These are phyloP conservation scores for Agapornis canus DNA, from an alignment of 2,797 vertebrate species.

Conservation along the genomic window DNA sequence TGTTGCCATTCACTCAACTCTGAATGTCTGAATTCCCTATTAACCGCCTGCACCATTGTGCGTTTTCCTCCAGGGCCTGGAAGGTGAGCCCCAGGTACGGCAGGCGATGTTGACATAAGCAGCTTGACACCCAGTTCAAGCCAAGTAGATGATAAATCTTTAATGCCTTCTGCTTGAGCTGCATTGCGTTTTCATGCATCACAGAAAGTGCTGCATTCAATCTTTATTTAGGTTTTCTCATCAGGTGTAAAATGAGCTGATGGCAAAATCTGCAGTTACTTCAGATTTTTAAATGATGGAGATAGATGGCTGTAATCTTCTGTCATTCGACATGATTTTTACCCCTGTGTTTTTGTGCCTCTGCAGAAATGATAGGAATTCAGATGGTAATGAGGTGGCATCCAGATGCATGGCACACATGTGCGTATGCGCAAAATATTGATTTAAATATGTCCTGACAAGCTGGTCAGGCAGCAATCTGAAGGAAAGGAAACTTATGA, in stretches of 20 bases:
- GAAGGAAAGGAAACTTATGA: constrained; percentile 48
- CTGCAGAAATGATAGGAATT: constrained; percentile 7
- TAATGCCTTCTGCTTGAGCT: constrained; percentile 51
- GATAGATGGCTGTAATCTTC: constrained; percentile 61
- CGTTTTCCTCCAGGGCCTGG: neutral
- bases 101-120: neutral
- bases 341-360: neutral
- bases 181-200: constrained; percentile 62
- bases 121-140: neutral
- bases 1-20: neutral
- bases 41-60: neutral
- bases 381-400: constrained; percentile 43
- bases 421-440: neutral
- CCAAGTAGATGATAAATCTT: constrained; percentile 30
- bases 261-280: constrained; percentile 67
- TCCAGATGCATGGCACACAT: constrained; percentile 44
- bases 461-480: constrained; percentile 37
- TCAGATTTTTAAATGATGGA: constrained; percentile 64
- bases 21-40: neutral
- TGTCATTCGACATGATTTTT: constrained; percentile 56
- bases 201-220: constrained; percentile 51
- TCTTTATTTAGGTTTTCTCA: constrained; percentile 72
- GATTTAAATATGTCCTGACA: constrained; percentile 55
- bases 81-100: neutral
- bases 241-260: constrained; percentile 69